phyloP scores from a whole-genome alignment of 2,797 vertebrate genomes.

The Cercopithecus hamlyni region DNA sequence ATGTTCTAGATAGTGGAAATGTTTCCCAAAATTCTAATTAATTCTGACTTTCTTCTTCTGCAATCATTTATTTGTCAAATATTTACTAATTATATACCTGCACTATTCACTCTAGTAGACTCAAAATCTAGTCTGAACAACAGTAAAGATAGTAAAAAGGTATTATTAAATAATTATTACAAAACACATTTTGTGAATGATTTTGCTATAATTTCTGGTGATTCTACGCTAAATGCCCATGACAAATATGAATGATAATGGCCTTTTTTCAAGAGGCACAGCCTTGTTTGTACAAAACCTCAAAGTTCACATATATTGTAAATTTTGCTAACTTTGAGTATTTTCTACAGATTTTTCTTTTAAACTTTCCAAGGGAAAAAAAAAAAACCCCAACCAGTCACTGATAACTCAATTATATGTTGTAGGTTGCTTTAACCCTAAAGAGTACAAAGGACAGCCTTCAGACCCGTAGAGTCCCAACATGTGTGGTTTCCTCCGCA shows the following conservation, averaged over 20 bases:
- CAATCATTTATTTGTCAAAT: background rate
- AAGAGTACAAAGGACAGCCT: constrained; percentile 81
- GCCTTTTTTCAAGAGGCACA: background rate
- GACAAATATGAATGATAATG: background rate
- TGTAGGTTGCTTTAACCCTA: constrained; percentile 33
- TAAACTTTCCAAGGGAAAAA: background rate
- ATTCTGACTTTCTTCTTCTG: background rate
- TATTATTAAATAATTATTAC: background rate
- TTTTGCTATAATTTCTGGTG: background rate
- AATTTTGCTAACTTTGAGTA: background rate
- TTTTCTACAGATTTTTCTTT: background rate
- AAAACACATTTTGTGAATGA: background rate
- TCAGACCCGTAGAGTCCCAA: constrained; percentile 73
- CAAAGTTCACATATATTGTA: background rate
- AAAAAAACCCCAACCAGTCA: background rate
- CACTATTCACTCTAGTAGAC: background rate
- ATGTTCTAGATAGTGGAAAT: background rate
- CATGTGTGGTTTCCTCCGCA: constrained; percentile 79
- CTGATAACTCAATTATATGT: constrained; percentile 33
- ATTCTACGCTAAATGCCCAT: background rate
- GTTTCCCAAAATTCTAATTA: background rate
- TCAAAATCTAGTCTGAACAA: background rate
- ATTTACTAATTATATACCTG: background rate
- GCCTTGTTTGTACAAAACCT: background rate
- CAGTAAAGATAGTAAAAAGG: background rate